Conservation (phyloP, 2,113 vertebrate genomes). For the Peromyscus polionotus region DNA sequence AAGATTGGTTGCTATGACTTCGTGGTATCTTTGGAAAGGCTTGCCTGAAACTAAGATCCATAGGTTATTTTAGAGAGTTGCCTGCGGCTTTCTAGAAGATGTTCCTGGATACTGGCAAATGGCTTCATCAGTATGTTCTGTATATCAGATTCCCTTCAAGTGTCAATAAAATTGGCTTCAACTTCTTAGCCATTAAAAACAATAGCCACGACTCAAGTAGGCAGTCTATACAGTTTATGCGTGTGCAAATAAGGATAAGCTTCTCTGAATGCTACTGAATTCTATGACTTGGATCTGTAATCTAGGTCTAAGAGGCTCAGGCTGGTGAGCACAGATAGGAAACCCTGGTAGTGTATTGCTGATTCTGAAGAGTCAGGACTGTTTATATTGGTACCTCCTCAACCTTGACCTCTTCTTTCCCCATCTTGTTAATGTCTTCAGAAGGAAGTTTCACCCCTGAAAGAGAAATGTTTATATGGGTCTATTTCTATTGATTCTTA, state of each 20-base stretch:
- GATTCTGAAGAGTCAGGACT: background rate
- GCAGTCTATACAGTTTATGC: background rate
- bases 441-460: background rate
- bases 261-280: background rate
- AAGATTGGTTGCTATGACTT: background rate
- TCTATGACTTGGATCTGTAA: background rate
- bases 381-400: background rate
- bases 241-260: background rate
- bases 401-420: background rate
- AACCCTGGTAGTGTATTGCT: background rate
- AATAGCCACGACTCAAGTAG: background rate
- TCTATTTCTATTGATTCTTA: background rate
- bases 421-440: background rate
- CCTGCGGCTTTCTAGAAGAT: background rate
- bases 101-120: background rate
- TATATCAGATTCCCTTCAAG: background rate
- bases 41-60: background rate
- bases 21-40: background rate
- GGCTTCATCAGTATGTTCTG: background rate
- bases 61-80: background rate
- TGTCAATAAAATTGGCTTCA: background rate
- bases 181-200: background rate
- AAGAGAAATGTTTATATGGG: background rate
- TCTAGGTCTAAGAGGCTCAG: background rate
- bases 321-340: background rate